A percentile compares a stretch with the other conserved stretches of the same genome.
Evolutionary conservation across 2,888 invertebrate species (phyloP).

Genomic region (Andricus curvator): DNA sequence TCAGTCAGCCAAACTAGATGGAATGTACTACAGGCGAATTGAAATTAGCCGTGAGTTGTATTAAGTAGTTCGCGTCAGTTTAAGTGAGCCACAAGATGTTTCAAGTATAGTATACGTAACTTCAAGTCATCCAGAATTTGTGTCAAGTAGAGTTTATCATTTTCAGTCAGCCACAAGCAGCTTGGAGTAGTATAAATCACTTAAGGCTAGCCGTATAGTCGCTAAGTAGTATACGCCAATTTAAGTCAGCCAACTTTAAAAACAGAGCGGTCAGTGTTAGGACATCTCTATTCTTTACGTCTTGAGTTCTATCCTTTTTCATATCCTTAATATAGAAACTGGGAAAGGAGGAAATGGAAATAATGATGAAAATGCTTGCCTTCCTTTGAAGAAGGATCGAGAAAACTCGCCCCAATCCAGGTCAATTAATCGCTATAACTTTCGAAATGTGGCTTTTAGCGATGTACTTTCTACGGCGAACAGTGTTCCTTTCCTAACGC

Average conservation of each 20-base stretch:
- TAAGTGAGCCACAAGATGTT: not conserved
- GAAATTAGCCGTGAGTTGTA: too few species aligned
- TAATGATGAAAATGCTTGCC: not conserved
- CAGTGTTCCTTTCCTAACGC: slow-evolving; percentile 47
- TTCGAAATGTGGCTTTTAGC: slow-evolving; percentile 33
- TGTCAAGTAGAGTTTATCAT: not conserved
- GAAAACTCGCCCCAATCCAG: not conserved
- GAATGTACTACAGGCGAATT: too few species aligned
- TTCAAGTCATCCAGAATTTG: not conserved
- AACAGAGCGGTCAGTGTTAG: not conserved
- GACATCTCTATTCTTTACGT: not conserved
- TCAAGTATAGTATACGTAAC: not conserved
- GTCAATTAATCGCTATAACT: slow-evolving; percentile 22
- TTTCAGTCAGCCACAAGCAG: not conserved
- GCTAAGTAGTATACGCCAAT: not conserved
- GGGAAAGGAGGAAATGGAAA: not conserved
- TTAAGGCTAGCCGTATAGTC: not conserved
- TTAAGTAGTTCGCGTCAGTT: not conserved
- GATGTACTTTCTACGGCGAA: slow-evolving; percentile 38
- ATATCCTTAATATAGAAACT: not conserved
- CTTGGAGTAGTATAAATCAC: not conserved
- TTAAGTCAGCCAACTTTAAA: not conserved
- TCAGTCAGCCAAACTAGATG: too few species aligned
- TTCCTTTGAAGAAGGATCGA: not conserved
- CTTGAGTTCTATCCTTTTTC: not conserved